Evolutionary conservation across 2,888 invertebrate species (phyloP), one percentile per base, ranked within the genome.

Genomic region (Drosophila engyochracea): DNA sequence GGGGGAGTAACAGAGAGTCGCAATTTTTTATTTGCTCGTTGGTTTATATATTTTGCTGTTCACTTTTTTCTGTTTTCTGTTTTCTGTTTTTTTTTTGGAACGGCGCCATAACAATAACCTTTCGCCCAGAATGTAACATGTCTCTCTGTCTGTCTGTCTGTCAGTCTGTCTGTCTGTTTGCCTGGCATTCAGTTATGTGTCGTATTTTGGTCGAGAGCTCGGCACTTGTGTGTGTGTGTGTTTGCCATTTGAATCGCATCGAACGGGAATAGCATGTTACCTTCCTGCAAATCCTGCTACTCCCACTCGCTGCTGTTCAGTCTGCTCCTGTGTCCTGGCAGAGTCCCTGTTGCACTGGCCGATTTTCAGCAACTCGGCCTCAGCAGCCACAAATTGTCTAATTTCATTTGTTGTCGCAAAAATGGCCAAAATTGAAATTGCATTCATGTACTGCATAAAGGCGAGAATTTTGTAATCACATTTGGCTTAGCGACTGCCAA

Each of bases 101-200:
- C 53, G 69, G 57, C 73, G 83, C 82, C 82, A 87, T 87, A 86
- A 87, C 86, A 87, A 87, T 87, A 87, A 87, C 88, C 86, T 87
- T 86, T 88, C 80, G 75, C 79, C 79, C 86, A 70, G 79, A 74
- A 85, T 88, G 85, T 88, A 83, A 88, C 86, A 87, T 88, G 86
- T 87, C 37, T 19, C 37, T 55, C 16, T 39, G 22, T 47, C 37
- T 14, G 9, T 55, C 55, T 25, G 9, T 53, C 33, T 6, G 6
- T 12, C 85, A 84, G 16, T 35, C 54, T 4, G 12, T 31, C 52
- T 22, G 25, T 16, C 86, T 84, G 84, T 3, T 30, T 53, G 53
- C 4, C 88, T 87, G 88, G 81, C 86, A 87, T 86, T 83, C 86
- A 88, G 85, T 88, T 84, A 76, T 83, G 79, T 78, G 79, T 81